Conservation (phyloP, 2,888 invertebrate species). For the Andrena bicolor region DNA sequence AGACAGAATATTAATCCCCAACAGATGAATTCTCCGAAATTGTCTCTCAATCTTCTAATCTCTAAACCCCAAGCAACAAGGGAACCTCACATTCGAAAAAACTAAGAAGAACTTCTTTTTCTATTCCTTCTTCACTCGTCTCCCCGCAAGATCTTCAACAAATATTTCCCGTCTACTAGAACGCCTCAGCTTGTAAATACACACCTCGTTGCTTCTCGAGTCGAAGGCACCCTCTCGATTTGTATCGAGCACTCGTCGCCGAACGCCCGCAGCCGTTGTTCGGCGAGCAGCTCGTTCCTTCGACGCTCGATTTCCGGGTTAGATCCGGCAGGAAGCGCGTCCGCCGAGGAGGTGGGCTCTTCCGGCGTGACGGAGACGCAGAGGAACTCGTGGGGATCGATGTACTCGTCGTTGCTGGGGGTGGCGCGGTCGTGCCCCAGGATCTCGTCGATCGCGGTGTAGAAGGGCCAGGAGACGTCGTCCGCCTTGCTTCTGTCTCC, state of each 20-base stretch:
- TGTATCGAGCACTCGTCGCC: constrained; percentile 27
- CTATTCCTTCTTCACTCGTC: background rate
- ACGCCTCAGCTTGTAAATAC: background rate
- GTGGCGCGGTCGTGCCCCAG: constrained; percentile 68
- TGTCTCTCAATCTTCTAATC: too few species aligned
- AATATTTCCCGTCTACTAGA: background rate
- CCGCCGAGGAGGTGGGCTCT: constrained; percentile 46
- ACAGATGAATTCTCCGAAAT: too few species aligned
- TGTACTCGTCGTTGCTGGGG: constrained; percentile 67
- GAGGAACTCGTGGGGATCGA: constrained; percentile 80
- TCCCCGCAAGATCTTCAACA: too few species aligned
- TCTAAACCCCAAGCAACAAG: too few species aligned
- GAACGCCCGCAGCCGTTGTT: constrained; percentile 12
- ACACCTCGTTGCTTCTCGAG: constrained; percentile 12
- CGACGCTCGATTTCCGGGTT: constrained; percentile 49
- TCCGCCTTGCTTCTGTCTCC: constrained; percentile 80
- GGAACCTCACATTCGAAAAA: too few species aligned
- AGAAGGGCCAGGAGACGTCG: constrained; percentile 82
- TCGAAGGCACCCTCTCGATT: constrained; percentile 23
- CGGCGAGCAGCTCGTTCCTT: constrained; percentile 17
- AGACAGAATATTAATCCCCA: too few species aligned
- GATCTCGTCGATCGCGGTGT: constrained; percentile 79
- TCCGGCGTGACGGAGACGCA: constrained; percentile 76
- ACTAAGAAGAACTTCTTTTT: too few species aligned
- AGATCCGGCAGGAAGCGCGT: constrained; percentile 47